Conservation (phyloP, 2,113 vertebrate genomes). For the Athene cunicularia region DNA sequence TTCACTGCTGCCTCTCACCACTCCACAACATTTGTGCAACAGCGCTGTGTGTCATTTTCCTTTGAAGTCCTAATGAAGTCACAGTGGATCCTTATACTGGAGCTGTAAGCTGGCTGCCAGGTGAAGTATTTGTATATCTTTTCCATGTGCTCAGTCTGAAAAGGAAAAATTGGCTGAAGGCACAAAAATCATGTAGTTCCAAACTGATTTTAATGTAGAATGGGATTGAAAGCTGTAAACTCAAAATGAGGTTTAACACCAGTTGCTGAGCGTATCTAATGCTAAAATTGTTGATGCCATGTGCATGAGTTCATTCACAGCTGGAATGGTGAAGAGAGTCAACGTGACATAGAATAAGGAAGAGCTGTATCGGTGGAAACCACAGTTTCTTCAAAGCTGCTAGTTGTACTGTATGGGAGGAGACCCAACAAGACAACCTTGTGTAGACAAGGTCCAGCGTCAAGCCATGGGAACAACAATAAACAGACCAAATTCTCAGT, state of each 20-base stretch:
- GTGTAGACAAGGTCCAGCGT: neutral
- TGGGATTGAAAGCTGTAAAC: neutral
- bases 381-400: neutral
- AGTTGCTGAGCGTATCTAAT: neutral
- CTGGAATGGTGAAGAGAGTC: neutral
- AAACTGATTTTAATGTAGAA: neutral
- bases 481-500: neutral
- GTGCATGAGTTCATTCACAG: neutral
- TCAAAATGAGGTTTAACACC: neutral
- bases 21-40: neutral
- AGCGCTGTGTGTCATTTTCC: neutral
- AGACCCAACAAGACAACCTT: neutral
- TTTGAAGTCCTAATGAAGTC: slow-evolving; percentile 26
- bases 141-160: neutral
- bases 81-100: neutral
- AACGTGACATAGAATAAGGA: neutral
- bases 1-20: neutral
- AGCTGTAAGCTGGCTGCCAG: slow-evolving; percentile 10
- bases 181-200: neutral
- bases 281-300: neutral
- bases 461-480: neutral
- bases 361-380: neutral
- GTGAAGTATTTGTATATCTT: neutral
- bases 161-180: neutral
- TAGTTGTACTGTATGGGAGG: neutral